Conservation (phyloP, 2,113 vertebrate genomes). For the zebrafish (Danio rerio) region DNA sequence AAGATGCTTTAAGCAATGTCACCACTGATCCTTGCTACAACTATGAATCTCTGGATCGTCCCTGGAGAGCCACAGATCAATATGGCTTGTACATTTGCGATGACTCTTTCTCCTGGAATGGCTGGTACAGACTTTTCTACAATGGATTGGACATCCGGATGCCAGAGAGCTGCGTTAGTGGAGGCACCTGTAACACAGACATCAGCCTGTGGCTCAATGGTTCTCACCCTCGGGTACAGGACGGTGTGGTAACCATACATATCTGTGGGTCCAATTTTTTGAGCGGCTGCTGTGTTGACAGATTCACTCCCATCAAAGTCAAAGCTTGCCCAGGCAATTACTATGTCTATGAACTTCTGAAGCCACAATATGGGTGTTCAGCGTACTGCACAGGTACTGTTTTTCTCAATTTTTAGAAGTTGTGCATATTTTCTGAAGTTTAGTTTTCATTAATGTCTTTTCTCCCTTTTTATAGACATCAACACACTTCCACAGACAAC, state of each 20-base stretch:
- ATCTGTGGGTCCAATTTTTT: neutral
- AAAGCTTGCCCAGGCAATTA: slow-evolving; percentile 11
- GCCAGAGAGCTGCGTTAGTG: slow-evolving; percentile 43
- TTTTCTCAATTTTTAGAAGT: neutral
- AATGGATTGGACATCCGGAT: slow-evolving; percentile 23
- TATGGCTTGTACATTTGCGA: neutral
- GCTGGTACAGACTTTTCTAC: slow-evolving; percentile 50
- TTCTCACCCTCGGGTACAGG: neutral
- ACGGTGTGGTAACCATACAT: slow-evolving; percentile 9
- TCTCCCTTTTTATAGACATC: neutral
- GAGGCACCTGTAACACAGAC: slow-evolving; percentile 29
- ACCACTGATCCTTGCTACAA: neutral
- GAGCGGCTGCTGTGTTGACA: neutral
- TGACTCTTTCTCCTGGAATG: neutral
- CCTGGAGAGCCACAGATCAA: slow-evolving; percentile 12
- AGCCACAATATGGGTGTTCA: neutral
- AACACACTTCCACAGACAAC: neutral
- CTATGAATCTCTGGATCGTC: slow-evolving; percentile 11
- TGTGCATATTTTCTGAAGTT: neutral
- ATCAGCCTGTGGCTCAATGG: neutral
- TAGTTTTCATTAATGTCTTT: neutral
- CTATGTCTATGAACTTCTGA: slow-evolving; percentile 20
- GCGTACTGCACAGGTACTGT: slow-evolving; percentile 13
- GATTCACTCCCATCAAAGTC: neutral
- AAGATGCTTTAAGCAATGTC: neutral